These are phyloP conservation scores for Rhabditoides inermis DNA, from an alignment of 2,888 invertebrate species.

Conservation along the genomic window DNA sequence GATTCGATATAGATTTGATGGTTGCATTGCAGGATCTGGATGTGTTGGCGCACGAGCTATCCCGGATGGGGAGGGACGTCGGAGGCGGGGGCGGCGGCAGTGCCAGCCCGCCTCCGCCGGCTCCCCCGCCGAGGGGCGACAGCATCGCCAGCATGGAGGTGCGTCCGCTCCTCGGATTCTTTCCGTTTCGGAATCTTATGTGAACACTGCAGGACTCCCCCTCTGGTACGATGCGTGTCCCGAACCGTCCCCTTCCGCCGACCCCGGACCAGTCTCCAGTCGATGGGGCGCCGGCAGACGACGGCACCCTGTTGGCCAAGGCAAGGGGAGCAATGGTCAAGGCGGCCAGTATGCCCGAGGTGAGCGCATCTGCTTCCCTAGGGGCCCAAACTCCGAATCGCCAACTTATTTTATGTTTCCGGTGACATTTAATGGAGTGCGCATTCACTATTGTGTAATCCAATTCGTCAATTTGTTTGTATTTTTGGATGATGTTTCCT, in stretches of 20 bases:
- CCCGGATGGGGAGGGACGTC: slow-evolving; percentile 66
- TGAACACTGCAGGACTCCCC: neutral
- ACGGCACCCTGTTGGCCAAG: no score
- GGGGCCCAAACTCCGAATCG: no score
- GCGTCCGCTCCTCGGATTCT: neutral
- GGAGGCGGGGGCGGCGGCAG: slow-evolving; percentile 17
- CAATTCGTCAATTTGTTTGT: neutral
- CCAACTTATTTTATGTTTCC: no score
- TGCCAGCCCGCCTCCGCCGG: slow-evolving; percentile 49
- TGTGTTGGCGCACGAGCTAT: slow-evolving; percentile 86
- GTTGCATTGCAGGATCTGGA: slow-evolving; percentile 87
- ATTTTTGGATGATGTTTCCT: neutral
- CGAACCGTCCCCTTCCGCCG: slow-evolving; percentile 83
- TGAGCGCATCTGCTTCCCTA: slow-evolving; percentile 13
- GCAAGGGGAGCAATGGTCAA: slow-evolving; percentile 33
- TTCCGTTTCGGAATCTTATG: slow-evolving; percentile 37
- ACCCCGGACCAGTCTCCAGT: slow-evolving; percentile 61
- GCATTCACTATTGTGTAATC: neutral
- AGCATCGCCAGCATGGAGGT: slow-evolving; percentile 34
- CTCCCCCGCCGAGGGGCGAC: slow-evolving; percentile 50
- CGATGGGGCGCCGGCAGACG: no score
- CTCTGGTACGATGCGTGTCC: slow-evolving; percentile 54
- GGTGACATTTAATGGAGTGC: neutral
- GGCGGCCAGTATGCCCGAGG: slow-evolving; percentile 41
- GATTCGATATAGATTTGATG: no score